These are phyloP conservation scores for Eriocheir sinensis DNA, from an alignment of 1,140 invertebrate genomes.

Conservation along the genomic window DNA sequence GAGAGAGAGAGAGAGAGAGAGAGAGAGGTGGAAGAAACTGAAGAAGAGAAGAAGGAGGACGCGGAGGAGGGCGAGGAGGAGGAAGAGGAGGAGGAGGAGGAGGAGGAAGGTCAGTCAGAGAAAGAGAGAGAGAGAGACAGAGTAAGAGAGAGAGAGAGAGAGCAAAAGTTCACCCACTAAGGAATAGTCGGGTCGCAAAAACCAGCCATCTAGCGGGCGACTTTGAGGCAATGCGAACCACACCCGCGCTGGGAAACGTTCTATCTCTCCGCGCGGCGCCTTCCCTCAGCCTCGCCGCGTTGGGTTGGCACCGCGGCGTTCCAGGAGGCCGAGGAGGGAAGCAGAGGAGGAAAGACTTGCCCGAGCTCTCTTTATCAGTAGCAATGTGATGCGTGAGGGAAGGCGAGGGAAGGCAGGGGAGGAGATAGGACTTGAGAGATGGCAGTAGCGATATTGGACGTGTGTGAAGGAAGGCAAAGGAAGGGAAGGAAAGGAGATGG, in stretches of 20 bases:
- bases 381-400: no score
- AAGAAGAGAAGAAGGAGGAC: no score
- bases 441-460: no score
- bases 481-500: neutral
- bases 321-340: no score
- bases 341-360: no score
- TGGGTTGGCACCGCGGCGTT: neutral
- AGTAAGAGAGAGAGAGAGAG: neutral
- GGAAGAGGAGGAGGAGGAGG: neutral
- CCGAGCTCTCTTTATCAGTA: no score
- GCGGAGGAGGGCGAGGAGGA: neutral
- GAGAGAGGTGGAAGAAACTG: no score
- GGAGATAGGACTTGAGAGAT: no score
- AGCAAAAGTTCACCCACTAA: neutral
- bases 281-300: neutral
- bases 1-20: no score
- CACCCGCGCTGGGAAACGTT: neutral
- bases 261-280: neutral
- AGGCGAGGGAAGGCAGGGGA: no score
- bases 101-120: neutral
- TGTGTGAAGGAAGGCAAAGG: no score
- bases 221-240: neutral
- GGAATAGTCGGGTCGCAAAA: neutral
- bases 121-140: neutral
- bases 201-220: constrained; percentile 16